Percentiles rank a stretch among this genome's conserved stretches.
phyloP scores from a whole-genome alignment of 2,888 invertebrate genomes.

The Cheiracanthium punctorium region DNA sequence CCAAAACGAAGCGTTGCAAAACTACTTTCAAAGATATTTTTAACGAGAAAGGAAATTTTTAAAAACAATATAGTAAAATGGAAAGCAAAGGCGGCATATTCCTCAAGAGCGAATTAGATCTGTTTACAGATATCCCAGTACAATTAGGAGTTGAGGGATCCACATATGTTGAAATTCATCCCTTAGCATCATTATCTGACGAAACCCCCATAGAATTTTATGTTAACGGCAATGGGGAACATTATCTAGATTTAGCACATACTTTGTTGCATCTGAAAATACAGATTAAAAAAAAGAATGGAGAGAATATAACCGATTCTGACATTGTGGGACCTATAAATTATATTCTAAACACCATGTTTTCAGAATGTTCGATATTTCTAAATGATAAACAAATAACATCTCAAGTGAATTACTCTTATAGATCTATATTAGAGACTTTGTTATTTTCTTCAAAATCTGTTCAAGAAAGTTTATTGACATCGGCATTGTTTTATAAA shows the following conservation, averaged over 20 bases:
- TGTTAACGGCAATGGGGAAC: conserved; percentile 8
- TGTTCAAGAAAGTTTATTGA: neutral
- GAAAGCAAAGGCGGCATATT: neutral
- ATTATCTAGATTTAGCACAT: conserved; percentile 18
- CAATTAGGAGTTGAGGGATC: neutral
- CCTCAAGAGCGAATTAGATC: conserved; percentile 4
- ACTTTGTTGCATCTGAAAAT: conserved; percentile 27
- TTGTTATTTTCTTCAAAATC: neutral
- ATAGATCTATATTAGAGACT: neutral
- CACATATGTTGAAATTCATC: conserved; percentile 10
- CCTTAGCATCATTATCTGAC: neutral
- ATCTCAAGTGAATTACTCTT: neutral
- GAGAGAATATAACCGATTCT: neutral
- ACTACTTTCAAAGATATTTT: no score
- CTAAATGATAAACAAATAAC: neutral
- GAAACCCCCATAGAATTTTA: conserved; percentile 24
- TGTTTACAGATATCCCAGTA: neutral
- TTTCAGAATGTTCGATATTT: conserved; percentile 26
- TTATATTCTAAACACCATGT: conserved; percentile 39
- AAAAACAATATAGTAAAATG: neutral
- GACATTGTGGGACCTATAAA: conserved; percentile 22
- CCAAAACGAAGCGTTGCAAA: neutral
- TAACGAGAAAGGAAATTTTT: neutral
- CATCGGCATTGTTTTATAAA: neutral
- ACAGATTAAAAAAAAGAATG: conserved; percentile 25